A percentile compares a stretch with the other conserved stretches of the same genome.
phyloP scores from a whole-genome alignment of 2,797 vertebrate genomes.

The Todus mexicanus region DNA sequence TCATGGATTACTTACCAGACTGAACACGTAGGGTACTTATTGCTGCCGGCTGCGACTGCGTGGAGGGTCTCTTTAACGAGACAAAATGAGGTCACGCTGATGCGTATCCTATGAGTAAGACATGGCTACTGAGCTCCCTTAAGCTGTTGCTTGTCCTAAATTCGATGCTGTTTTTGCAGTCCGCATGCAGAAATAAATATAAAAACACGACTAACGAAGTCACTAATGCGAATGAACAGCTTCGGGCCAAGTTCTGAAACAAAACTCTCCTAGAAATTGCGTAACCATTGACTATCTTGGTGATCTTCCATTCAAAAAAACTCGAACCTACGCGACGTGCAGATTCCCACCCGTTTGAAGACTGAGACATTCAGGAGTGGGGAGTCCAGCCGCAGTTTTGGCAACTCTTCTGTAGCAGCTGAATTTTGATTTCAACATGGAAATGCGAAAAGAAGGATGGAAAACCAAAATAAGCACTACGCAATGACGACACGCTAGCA shows the following conservation, averaged over 20 bases:
- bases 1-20: background rate
- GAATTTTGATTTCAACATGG: background rate
- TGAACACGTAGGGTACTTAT: background rate
- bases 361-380: background rate
- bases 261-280: slow-evolving; percentile 1
- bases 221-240: background rate
- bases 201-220: slow-evolving; percentile 26
- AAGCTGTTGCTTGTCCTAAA: slow-evolving; percentile 41
- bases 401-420: background rate
- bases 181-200: slow-evolving; percentile 6
- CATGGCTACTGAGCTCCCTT: background rate
- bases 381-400: background rate
- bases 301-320: slow-evolving; percentile 22
- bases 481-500: background rate
- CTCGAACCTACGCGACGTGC: background rate
- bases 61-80: background rate
- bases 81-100: slow-evolving; percentile 48
- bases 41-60: background rate
- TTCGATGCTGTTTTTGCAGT: background rate
- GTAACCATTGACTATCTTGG: background rate
- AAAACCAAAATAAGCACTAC: background rate
- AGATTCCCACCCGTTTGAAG: background rate
- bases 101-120: background rate
- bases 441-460: background rate
- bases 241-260: slow-evolving; percentile 17